A percentile compares a stretch with the other conserved stretches of the same genome.
These are phyloP conservation scores for Pollenia amentaria DNA, from an alignment of 2,888 invertebrate species.

Conservation along the genomic window DNA sequence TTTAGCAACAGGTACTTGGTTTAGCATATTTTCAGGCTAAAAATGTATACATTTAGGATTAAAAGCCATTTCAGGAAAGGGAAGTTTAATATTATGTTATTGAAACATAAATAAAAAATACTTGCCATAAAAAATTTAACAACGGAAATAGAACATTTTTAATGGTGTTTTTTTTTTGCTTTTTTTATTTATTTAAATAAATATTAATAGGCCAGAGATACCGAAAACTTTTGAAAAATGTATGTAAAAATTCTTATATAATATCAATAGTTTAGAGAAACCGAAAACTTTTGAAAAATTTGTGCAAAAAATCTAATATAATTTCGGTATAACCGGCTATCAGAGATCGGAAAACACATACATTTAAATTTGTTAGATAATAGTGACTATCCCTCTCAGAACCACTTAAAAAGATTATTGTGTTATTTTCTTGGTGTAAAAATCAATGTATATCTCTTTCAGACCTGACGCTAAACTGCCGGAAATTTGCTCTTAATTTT, in stretches of 20 bases:
- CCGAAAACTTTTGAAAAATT: neutral
- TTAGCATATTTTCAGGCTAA: slow-evolving; percentile 3
- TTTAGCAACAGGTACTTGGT: slow-evolving; percentile 39
- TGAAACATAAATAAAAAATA: neutral
- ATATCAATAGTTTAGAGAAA: neutral
- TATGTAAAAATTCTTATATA: neutral
- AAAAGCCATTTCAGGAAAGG: neutral
- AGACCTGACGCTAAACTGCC: no score
- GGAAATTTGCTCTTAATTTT: no score
- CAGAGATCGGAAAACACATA: no score
- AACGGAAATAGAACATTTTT: slow-evolving; percentile 33
- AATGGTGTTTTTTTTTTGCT: neutral
- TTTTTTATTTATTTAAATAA: neutral
- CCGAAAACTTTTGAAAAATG: neutral
- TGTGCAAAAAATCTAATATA: neutral
- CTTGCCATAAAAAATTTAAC: slow-evolving; percentile 8
- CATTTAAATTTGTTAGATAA: no score
- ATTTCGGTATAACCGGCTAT: no score
- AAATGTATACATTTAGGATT: neutral
- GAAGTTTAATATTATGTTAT: slow-evolving; percentile 13
- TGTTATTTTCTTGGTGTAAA: no score
- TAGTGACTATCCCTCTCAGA: no score
- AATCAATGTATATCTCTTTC: no score
- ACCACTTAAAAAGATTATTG: no score
- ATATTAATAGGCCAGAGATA: neutral